Evolutionary conservation across 1,140 invertebrate species (phyloP).

Genomic region (Elymnias hypermnestra): DNA sequence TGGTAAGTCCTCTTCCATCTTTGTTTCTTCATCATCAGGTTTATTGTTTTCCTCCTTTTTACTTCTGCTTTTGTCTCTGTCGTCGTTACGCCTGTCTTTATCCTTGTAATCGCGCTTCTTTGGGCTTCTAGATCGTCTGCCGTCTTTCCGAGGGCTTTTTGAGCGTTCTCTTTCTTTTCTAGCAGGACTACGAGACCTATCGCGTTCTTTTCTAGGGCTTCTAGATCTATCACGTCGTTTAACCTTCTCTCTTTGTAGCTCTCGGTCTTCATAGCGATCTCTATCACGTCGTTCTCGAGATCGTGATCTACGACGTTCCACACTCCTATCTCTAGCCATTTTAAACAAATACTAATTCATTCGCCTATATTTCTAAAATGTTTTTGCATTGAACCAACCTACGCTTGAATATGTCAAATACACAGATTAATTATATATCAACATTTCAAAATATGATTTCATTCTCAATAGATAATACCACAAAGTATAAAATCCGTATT

Average conservation of each 20-base stretch:
- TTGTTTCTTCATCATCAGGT: slow-evolving; percentile 68
- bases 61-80: slow-evolving; percentile 66
- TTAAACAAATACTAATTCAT: neutral
- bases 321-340: slow-evolving; percentile 59
- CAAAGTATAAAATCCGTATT: too few relatives aligned
- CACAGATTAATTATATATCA: too few relatives aligned
- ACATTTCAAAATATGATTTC: too few relatives aligned
- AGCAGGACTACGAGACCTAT: slow-evolving; percentile 38
- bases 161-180: slow-evolving; percentile 46
- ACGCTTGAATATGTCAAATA: too few relatives aligned
- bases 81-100: slow-evolving; percentile 53
- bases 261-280: slow-evolving; percentile 60
- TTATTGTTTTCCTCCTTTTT: slow-evolving; percentile 66
- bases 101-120: slow-evolving; percentile 52
- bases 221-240: slow-evolving; percentile 54
- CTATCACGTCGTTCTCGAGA: slow-evolving; percentile 55
- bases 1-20: slow-evolving; percentile 40
- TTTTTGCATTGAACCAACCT: too few relatives aligned
- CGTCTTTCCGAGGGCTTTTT: slow-evolving; percentile 44
- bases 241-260: slow-evolving; percentile 51
- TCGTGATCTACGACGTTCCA: slow-evolving; percentile 54
- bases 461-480: too few relatives aligned
- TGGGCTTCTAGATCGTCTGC: slow-evolving; percentile 48
- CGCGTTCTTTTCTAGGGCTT: slow-evolving; percentile 49
- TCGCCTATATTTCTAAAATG: too few relatives aligned